These are phyloP conservation scores for Nycticebus coucang DNA, from an alignment of 2,113 vertebrate species.

Conservation along the genomic window DNA sequence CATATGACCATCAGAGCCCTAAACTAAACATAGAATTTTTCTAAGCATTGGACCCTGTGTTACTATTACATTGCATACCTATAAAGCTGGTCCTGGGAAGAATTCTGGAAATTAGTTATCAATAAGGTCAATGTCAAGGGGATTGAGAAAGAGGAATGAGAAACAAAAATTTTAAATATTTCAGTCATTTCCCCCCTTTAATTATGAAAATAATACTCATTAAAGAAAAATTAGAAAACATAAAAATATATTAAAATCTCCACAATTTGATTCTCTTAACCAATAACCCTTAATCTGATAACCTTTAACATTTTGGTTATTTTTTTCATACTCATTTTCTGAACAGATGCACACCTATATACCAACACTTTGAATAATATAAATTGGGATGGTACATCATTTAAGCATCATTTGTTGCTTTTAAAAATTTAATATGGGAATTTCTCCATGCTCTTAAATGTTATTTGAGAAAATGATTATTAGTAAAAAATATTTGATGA, in stretches of 20 bases:
- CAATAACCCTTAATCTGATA: background rate
- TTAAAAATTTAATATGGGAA: background rate
- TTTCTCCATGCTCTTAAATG: background rate
- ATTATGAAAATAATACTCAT: slow-evolving; percentile 2
- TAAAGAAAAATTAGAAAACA: slow-evolving; percentile 1
- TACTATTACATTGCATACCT: background rate
- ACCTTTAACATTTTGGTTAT: background rate
- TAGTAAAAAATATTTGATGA: background rate
- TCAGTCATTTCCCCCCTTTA: background rate
- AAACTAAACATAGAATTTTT: background rate
- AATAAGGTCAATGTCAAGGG: background rate
- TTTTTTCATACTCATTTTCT: background rate
- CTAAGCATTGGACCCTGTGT: background rate
- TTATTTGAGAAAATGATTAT: background rate
- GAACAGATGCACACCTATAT: background rate
- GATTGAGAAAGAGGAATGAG: background rate
- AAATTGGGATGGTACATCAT: background rate
- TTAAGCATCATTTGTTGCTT: background rate
- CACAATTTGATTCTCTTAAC: background rate
- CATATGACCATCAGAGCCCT: background rate
- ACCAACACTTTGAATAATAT: background rate
- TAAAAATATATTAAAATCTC: background rate
- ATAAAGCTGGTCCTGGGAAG: background rate
- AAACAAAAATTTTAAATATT: background rate
- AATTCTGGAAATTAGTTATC: background rate